These are phyloP conservation scores for Lepidurus apus DNA, from an alignment of 1,140 invertebrate genomes.

Conservation along the genomic window DNA sequence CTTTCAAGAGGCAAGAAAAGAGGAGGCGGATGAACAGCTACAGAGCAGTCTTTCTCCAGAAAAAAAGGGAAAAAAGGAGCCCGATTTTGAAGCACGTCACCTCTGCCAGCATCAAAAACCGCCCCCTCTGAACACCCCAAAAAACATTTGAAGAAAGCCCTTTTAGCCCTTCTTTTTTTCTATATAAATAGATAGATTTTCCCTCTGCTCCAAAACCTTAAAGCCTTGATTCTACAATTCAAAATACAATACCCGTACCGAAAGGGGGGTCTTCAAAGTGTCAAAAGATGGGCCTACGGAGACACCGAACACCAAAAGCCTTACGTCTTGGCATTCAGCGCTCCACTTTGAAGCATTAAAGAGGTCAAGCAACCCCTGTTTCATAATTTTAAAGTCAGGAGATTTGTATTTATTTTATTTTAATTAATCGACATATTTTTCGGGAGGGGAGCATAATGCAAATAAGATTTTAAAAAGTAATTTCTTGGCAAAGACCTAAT, in stretches of 20 bases:
- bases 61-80: background rate
- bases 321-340: too few relatives aligned
- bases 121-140: constrained; percentile 2
- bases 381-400: too few relatives aligned
- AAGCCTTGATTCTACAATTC: background rate
- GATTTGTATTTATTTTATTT: too few relatives aligned
- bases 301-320: too few relatives aligned
- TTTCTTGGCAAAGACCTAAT: background rate
- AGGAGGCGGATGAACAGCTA: background rate
- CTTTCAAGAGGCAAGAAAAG: constrained; percentile 15
- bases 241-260: background rate
- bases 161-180: background rate
- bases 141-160: background rate
- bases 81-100: background rate
- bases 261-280: too few relatives aligned
- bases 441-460: background rate
- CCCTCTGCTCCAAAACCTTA: background rate
- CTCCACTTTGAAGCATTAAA: too few relatives aligned
- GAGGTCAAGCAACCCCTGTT: too few relatives aligned
- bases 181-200: background rate
- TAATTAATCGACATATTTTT: background rate
- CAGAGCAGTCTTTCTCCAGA: background rate
- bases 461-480: background rate
- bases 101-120: constrained; percentile 7
- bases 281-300: too few relatives aligned